These are phyloP conservation scores for Calycopis cecrops DNA, from an alignment of 1,140 invertebrate species.

Conservation along the genomic window DNA sequence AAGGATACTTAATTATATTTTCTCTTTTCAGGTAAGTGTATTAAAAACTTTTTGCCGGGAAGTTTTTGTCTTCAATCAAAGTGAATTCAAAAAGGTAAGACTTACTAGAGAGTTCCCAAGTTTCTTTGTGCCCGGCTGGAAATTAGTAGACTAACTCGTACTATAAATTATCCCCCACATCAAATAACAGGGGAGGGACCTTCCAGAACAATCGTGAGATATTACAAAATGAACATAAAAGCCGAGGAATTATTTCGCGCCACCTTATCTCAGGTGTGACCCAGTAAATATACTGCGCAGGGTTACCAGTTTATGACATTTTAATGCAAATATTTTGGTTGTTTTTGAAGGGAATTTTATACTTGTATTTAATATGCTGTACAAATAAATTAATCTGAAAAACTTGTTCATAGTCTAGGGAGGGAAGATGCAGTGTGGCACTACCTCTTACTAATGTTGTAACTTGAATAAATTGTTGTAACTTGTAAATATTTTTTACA, in stretches of 20 bases:
- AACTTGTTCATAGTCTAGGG: too few species aligned
- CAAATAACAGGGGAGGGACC: constrained; percentile 11
- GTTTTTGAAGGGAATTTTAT: too few species aligned
- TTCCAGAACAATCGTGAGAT: constrained; percentile 14
- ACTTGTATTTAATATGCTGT: too few species aligned
- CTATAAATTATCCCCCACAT: constrained; percentile 14
- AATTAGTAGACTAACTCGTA: constrained; percentile 9
- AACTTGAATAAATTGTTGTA: too few species aligned
- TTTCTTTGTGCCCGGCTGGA: neutral
- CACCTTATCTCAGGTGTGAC: constrained; percentile 10
- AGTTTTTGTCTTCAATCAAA: neutral
- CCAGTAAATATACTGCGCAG: neutral
- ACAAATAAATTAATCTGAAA: too few species aligned
- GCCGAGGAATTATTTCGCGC: constrained; percentile 1
- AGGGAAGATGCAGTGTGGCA: too few species aligned
- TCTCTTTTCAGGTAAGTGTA: constrained; percentile 6
- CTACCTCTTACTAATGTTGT: too few species aligned
- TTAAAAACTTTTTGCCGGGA: neutral
- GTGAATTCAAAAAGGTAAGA: constrained; percentile 4
- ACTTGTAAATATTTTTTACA: too few species aligned
- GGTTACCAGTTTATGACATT: neutral
- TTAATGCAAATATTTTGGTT: too few species aligned
- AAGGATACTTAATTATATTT: neutral
- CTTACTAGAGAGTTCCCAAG: constrained; percentile 10
- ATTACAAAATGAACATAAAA: constrained; percentile 15